A percentile compares a stretch with the other conserved stretches of the same genome.
Conservation (phyloP, 2,797 vertebrate species). For the Coranthus polyacanthus region DNA sequence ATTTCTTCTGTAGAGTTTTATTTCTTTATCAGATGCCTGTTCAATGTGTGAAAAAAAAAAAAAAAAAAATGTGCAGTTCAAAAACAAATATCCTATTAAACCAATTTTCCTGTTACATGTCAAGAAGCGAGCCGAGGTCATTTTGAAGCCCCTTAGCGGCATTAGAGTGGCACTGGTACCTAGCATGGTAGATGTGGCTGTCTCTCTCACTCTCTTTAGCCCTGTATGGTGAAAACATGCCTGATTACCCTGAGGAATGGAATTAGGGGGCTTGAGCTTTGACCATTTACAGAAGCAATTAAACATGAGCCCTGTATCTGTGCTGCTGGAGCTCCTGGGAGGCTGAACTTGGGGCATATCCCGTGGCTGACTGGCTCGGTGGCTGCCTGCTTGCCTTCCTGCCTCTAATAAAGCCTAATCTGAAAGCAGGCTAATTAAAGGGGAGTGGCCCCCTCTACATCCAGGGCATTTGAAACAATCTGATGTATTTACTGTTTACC, state of each 20-base stretch:
- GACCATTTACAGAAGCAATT: slow-evolving; percentile 89
- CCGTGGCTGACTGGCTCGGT: slow-evolving; percentile 71
- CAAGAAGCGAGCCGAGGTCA: slow-evolving; percentile 48
- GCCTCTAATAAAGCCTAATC: slow-evolving; percentile 84
- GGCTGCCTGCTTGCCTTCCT: slow-evolving; percentile 64
- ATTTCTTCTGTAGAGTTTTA: slow-evolving; percentile 58
- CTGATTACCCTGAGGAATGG: slow-evolving; percentile 86
- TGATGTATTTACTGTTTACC: slow-evolving; percentile 83
- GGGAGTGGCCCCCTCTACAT: slow-evolving; percentile 72
- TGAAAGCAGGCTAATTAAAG: slow-evolving; percentile 85
- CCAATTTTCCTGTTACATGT: slow-evolving; percentile 60
- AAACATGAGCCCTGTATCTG: slow-evolving; percentile 84
- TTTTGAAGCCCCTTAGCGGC: slow-evolving; percentile 34
- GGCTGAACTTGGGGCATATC: slow-evolving; percentile 83
- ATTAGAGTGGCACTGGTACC: slow-evolving; percentile 45
- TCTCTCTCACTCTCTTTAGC: slow-evolving; percentile 59
- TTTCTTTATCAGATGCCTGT: slow-evolving; percentile 70
- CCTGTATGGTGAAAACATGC: slow-evolving; percentile 81
- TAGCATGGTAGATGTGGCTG: slow-evolving; percentile 41
- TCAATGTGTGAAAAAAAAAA: slow-evolving; percentile 57
- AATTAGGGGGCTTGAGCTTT: slow-evolving; percentile 82
- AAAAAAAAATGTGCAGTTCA: slow-evolving; percentile 51
- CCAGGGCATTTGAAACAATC: slow-evolving; percentile 79
- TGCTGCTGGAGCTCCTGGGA: slow-evolving; percentile 78
- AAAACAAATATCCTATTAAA: slow-evolving; percentile 69